Conservation (phyloP, 2,113 vertebrate genomes). For the Caretta caretta region DNA sequence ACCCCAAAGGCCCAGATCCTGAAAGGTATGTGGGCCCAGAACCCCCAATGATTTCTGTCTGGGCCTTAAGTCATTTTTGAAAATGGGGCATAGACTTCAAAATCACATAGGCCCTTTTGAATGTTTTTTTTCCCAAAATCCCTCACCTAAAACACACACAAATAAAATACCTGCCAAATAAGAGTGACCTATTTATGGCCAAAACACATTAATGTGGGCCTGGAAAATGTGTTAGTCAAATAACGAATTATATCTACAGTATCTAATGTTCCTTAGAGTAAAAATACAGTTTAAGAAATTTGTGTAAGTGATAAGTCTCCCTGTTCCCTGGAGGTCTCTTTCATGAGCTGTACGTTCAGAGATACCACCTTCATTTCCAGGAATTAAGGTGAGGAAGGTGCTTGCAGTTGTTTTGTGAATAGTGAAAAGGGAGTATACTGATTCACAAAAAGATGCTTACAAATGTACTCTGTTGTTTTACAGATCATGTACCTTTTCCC, state of each 20-base stretch:
- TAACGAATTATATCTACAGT: not conserved
- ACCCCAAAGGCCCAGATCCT: too few relatives aligned
- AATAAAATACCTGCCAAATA: not conserved
- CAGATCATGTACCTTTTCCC: not conserved
- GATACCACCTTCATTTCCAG: not conserved
- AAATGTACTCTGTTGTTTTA: too few relatives aligned
- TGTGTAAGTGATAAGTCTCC: not conserved
- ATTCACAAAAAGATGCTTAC: not conserved
- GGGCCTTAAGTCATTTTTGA: too few relatives aligned
- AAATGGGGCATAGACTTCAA: not conserved
- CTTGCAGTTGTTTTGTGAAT: not conserved
- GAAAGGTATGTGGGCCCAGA: too few relatives aligned
- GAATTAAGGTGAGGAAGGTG: not conserved
- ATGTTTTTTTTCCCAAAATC: not conserved
- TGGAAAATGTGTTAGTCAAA: not conserved
- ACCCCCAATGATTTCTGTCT: too few relatives aligned
- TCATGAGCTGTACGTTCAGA: not conserved
- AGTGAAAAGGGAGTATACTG: too few relatives aligned
- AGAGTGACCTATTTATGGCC: not conserved
- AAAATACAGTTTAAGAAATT: not conserved
- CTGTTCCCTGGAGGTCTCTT: not conserved
- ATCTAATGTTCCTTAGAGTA: not conserved
- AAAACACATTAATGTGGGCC: not conserved
- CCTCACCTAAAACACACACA: not conserved
- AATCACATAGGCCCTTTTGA: too few relatives aligned